phyloP scores from a whole-genome alignment of 2,888 invertebrate species.

The Resseliella maxima region DNA sequence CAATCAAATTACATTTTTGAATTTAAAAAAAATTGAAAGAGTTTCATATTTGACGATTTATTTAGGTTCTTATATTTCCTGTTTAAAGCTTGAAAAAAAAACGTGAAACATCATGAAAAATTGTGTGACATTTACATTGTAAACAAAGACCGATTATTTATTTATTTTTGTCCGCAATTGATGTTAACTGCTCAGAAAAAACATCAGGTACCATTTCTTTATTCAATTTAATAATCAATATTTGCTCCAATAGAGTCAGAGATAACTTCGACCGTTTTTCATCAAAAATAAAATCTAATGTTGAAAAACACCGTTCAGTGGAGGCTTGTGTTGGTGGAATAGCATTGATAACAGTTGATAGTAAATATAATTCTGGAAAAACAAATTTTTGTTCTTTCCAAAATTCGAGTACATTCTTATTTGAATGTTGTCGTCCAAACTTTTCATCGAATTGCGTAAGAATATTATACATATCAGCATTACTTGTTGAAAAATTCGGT shows the following conservation, averaged over 20 bases:
- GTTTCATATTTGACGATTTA: no score
- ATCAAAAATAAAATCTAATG: neutral
- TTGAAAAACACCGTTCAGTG: neutral
- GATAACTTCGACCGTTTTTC: neutral
- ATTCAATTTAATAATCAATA: neutral
- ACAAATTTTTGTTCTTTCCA: neutral
- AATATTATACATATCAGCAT: neutral
- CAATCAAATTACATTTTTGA: no score
- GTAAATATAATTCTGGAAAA: neutral
- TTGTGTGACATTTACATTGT: no score
- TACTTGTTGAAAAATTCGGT: no score
- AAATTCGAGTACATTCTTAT: neutral
- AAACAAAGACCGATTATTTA: no score
- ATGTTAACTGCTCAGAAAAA: no score
- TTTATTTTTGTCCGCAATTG: no score
- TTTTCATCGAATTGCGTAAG: neutral
- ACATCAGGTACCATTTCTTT: neutral
- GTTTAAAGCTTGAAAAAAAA: no score
- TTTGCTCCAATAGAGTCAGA: neutral
- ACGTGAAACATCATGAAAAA: no score
- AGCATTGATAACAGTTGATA: neutral
- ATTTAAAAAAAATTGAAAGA: no score
- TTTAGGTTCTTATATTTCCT: no score
- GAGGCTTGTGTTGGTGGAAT: neutral
- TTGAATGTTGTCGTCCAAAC: neutral